Base-by-base conservation (phyloP, 2,888 invertebrate species). In the Orthosia gothica region DNA sequence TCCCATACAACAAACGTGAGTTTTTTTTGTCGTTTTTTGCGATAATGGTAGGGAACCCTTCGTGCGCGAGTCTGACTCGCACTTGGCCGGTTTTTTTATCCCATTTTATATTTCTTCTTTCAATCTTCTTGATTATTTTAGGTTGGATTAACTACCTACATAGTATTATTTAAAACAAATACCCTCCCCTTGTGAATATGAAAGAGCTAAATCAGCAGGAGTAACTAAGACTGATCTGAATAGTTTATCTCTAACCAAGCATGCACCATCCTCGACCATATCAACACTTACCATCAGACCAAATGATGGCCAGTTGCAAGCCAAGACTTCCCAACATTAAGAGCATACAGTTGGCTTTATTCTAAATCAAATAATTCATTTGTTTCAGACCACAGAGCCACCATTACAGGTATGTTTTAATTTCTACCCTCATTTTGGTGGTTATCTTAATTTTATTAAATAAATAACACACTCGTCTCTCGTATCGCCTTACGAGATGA, bases 361-460 rank as follows among this genome's bases (percentile, higher is more conserved):
- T 81, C 78, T 81, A 81, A 78, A 78, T 18, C 54, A 62, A 76
- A 40, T 23, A 79, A 66, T 78, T 81, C 76, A 75, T 78, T 78
- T 78, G 78, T 78, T 78, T 78, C 78, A 78, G 78, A 78, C 78
- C 15, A 45, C 78, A 66, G 78, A 78, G 81, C 13, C 78, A 63
- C 67, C 81, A 81, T 74, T 65, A 23, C 78, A 78, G 78, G 78
- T 78, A 78, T 75, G 78, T 78, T 81, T 63, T 62, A n/a, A 52
- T 40, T 75, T 81, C 32, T 80, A 77, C 74, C 81, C 64, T 80
- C 61, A 65, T 32, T 71, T 70, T 26, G 52, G 32, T 54, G 76
- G n/a, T 79, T 75, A 71, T 32, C 4, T 52, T 23, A 15, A 2
- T 49, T 59, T 23, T 61, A 20, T 61, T 40, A 7, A 40, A 26